Percentiles rank a stretch among this genome's conserved stretches.
Conservation (phyloP, 2,888 invertebrate species). For the Drosophila neutralis region DNA sequence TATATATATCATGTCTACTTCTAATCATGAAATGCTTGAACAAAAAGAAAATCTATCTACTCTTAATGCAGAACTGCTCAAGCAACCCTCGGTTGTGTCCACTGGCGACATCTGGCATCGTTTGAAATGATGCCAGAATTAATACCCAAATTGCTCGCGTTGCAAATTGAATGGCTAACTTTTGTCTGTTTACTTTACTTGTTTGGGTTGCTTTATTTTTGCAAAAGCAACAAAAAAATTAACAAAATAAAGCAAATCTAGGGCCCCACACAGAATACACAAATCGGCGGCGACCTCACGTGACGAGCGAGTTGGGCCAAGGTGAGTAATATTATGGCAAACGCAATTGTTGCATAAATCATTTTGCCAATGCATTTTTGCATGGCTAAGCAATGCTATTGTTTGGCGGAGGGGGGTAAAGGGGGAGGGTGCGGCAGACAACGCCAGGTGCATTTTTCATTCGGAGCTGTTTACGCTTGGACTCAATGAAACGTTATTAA, state of each 20-base stretch:
- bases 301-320: constrained; percentile 67
- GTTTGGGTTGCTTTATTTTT: constrained; percentile 19
- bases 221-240: constrained; percentile 19
- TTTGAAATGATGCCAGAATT: constrained; percentile 30
- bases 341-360: constrained; percentile 33
- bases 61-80: constrained; percentile 5
- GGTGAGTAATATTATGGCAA: constrained; percentile 64
- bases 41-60: too few relatives aligned
- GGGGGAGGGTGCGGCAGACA: not conserved
- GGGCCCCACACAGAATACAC: not conserved
- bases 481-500: constrained; percentile 23
- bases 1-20: not conserved
- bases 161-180: constrained; percentile 27
- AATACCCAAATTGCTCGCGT: constrained; percentile 37
- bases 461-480: constrained; percentile 10
- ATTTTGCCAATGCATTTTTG: constrained; percentile 47
- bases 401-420: too few relatives aligned
- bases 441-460: constrained; percentile 55
- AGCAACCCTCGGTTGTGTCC: constrained; percentile 27
- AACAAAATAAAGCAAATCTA: not conserved
- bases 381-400: constrained; percentile 41
- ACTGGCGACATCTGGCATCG: constrained; percentile 51
- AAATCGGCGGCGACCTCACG: constrained; percentile 44
- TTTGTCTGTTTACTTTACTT: constrained; percentile 34
- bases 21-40: not conserved